phyloP scores from a whole-genome alignment of 2,888 invertebrate genomes.

The Oligia fasciuncula region DNA sequence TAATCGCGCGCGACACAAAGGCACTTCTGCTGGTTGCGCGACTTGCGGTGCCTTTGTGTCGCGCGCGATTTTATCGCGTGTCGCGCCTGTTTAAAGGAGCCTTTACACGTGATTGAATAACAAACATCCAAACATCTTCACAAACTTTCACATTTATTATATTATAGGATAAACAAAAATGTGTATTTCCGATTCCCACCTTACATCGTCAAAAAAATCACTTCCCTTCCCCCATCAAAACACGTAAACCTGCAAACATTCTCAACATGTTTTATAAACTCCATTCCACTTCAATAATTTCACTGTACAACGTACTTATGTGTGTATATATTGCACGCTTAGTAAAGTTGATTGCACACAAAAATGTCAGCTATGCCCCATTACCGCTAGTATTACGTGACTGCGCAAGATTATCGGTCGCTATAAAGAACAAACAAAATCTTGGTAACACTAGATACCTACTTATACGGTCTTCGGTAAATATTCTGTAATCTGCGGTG shows the following conservation, averaged over 20 bases:
- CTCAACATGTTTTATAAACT: conserved; percentile 25
- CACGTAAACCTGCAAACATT: conserved; percentile 10
- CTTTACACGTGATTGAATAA: too few species aligned
- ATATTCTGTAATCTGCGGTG: conserved; percentile 16
- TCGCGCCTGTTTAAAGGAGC: too few species aligned
- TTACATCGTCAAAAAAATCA: neutral
- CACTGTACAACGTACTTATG: conserved; percentile 5
- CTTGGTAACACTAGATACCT: neutral
- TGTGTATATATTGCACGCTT: conserved; percentile 8
- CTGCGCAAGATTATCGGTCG: conserved; percentile 27
- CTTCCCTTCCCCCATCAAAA: neutral
- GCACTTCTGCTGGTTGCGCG: too few species aligned
- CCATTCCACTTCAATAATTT: conserved; percentile 24
- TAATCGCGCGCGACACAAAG: too few species aligned
- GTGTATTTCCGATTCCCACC: neutral
- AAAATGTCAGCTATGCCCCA: conserved; percentile 33
- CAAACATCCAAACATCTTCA: too few species aligned
- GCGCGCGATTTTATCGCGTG: too few species aligned
- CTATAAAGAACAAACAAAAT: conserved; percentile 35
- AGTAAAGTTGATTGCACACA: conserved; percentile 43
- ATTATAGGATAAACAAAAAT: neutral
- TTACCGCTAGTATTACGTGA: conserved; percentile 32
- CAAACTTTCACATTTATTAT: too few species aligned
- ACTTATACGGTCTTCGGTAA: neutral
- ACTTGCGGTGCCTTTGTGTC: too few species aligned